phyloP scores from a whole-genome alignment of 2,888 invertebrate genomes.

The Polydrusus pterygomalis region DNA sequence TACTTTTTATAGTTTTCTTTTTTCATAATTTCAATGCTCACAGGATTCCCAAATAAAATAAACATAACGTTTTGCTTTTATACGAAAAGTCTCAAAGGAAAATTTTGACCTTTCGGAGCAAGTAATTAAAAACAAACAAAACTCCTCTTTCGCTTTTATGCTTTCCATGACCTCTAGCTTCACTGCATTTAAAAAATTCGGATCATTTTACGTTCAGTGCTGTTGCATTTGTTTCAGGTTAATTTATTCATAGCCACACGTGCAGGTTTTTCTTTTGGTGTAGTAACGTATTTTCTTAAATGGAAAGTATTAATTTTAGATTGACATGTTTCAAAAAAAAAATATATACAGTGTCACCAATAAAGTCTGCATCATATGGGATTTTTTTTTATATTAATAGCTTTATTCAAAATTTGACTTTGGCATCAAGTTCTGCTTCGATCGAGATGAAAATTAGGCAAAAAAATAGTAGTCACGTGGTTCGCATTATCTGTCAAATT shows the following conservation, averaged over 20 bases:
- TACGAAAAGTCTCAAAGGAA: neutral
- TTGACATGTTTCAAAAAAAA: too few species aligned
- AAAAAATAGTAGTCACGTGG: too few species aligned
- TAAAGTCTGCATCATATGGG: too few species aligned
- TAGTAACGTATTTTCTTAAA: too few species aligned
- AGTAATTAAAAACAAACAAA: conserved; percentile 18
- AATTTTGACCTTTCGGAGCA: neutral
- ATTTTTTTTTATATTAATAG: too few species aligned
- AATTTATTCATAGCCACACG: neutral
- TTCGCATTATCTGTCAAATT: too few species aligned
- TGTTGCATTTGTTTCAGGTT: neutral
- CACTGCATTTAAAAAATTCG: conserved; percentile 10
- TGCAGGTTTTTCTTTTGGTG: neutral
- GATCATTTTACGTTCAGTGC: neutral
- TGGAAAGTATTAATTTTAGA: too few species aligned
- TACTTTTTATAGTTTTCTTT: too few species aligned
- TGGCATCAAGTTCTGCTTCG: too few species aligned
- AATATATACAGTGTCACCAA: too few species aligned
- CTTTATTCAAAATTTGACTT: too few species aligned
- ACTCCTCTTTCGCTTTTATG: neutral
- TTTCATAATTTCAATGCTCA: neutral
- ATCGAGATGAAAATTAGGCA: too few species aligned
- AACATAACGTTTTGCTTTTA: neutral
- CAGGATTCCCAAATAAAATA: neutral
- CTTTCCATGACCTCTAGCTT: neutral